These are phyloP conservation scores for Buathra laborator DNA, from an alignment of 2,888 invertebrate species.

Conservation along the genomic window DNA sequence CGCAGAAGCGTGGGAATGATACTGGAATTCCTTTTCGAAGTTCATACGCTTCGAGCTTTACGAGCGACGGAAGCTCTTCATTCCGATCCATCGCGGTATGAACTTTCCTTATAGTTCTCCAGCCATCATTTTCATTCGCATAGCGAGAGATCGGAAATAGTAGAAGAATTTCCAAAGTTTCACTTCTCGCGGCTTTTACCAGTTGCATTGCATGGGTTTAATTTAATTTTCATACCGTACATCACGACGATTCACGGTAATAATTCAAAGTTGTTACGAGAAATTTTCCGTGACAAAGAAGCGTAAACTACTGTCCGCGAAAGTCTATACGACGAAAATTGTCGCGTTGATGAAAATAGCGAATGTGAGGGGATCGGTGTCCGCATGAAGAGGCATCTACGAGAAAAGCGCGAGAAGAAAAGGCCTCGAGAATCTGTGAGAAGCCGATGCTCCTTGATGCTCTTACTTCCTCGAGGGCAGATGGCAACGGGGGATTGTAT, in stretches of 20 bases:
- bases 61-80: conserved; percentile 34
- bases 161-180: conserved; percentile 13
- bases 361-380: not conserved
- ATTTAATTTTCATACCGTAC: not conserved
- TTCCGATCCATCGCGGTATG: not conserved
- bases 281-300: too few species aligned
- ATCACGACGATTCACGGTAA: not conserved
- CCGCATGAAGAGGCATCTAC: not conserved
- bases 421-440: conserved; percentile 39
- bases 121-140: not conserved
- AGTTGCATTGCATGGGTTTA: not conserved
- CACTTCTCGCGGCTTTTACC: conserved; percentile 21
- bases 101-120: conserved; percentile 15
- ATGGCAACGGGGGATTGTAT: conserved; percentile 5
- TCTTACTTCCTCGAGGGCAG: conserved; percentile 52
- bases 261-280: too few species aligned
- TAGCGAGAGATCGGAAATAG: not conserved
- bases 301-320: too few species aligned
- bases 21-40: conserved; percentile 17
- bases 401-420: conserved; percentile 45
- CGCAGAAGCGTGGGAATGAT: conserved; percentile 40
- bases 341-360: too few species aligned
- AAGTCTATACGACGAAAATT: not conserved
- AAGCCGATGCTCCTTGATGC: conserved; percentile 53
- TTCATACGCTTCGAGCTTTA: conserved; percentile 42